Base-by-base conservation (phyloP, 2,113 vertebrate species). In the Trematocara marginatum region DNA sequence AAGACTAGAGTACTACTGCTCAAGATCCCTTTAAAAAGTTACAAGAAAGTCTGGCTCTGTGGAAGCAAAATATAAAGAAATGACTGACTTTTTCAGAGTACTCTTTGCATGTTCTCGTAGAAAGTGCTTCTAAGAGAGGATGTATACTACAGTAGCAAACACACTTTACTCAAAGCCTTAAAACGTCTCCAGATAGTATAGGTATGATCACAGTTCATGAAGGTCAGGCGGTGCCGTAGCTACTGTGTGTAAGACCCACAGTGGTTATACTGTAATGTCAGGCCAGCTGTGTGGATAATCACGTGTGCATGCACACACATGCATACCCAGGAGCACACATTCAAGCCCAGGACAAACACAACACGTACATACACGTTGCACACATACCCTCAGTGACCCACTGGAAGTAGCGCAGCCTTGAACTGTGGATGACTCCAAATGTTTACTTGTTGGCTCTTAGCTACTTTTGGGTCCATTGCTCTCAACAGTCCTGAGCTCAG, bases 331-430 rank as follows among this genome's bases (percentile, higher is more conserved):
- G 7, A 80, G 66, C 80, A 87, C 86, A 80, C 69, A 56, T 64
- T 78, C 31, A 84, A 83, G 54, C 18, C 26, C 56, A 34, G 61
- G 64, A 52, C 35, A 81, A 76, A 87, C 78, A 79, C 66, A 84
- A 52, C 90, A 80, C 69, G 82, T 85, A 42, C 6, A 80, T 79
- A 20, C 79, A 86, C 3, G 20, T 52, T 86, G 74, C 47, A 59
- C 52, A 80, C 40, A 86, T 80, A 86, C 69, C 86, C 89, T 86
- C 83, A 80, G 56, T 92, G 86, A 94, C 87, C 92, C 45, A 11
- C 20, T 29, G n/a, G 64, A 35, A 40, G 83, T 83, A 88, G 89
- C 20, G 49, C 78, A 90, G 86, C 83, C 57, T 7, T 84, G 52
- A 88, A 82, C 78, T 64, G 61, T 80, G 71, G 16, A 35, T 82